phyloP scores from a whole-genome alignment of 2,888 invertebrate genomes.

The Odontocolon sp. region DNA sequence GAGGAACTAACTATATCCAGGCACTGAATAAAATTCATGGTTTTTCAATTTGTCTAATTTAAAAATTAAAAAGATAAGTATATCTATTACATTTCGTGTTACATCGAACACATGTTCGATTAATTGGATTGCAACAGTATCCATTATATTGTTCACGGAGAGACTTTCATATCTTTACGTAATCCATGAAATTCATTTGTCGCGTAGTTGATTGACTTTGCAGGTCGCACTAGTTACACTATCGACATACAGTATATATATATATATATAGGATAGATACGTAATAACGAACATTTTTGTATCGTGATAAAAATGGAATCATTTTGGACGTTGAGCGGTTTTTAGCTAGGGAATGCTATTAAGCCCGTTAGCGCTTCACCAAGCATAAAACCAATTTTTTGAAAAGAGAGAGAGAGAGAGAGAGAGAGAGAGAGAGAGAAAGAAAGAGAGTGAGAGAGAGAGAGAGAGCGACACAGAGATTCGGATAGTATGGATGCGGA shows the following conservation, averaged over 20 bases:
- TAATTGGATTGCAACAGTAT: too few relatives aligned
- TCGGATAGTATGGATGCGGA: slow-evolving; percentile 3
- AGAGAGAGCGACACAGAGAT: slow-evolving; percentile 4
- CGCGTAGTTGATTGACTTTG: not conserved
- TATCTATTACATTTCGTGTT: too few relatives aligned
- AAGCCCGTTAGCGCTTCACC: slow-evolving; percentile 72
- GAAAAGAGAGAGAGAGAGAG: slow-evolving; percentile 49
- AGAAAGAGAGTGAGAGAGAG: slow-evolving; percentile 2
- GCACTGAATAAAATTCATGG: too few relatives aligned
- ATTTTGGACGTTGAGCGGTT: slow-evolving; percentile 37
- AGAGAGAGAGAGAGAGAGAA: not conserved
- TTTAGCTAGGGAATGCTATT: slow-evolving; percentile 52
- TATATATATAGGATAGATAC: not conserved
- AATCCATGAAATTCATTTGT: not conserved
- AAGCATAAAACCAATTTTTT: slow-evolving; percentile 74
- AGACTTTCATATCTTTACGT: too few relatives aligned
- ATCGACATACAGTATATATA: not conserved
- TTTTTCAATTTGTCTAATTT: too few relatives aligned
- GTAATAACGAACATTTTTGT: slow-evolving; percentile 27
- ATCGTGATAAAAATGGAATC: slow-evolving; percentile 24
- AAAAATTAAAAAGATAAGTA: too few relatives aligned
- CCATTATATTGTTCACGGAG: too few relatives aligned
- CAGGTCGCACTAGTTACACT: not conserved
- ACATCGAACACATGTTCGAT: too few relatives aligned
- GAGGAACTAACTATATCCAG: too few relatives aligned